Evolutionary conservation across 1,140 invertebrate genomes (phyloP).

Genomic region (Aphis gossypii): DNA sequence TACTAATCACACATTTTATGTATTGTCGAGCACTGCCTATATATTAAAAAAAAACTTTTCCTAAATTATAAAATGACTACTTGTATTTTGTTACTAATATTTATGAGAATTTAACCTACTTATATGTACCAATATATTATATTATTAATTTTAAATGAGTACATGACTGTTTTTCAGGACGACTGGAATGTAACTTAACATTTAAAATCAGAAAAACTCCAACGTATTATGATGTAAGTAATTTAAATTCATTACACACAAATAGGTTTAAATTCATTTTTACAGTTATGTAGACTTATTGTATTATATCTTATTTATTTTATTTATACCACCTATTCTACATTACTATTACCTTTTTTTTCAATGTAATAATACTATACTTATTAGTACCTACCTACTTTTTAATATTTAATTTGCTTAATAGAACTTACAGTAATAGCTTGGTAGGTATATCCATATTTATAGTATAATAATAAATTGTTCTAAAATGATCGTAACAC

Average conservation of each 20-base stretch:
- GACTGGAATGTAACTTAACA: conserved; percentile 44
- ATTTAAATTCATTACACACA: background rate
- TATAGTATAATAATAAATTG: background rate
- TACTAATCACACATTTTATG: background rate
- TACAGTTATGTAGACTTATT: too few relatives aligned
- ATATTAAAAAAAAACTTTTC: background rate
- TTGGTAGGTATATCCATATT: background rate
- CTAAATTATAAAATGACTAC: background rate
- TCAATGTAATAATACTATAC: background rate
- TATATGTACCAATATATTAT: background rate
- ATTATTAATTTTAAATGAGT: background rate
- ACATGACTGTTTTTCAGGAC: conserved; percentile 53
- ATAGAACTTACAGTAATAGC: background rate
- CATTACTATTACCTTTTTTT: too few relatives aligned
- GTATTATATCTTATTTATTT: background rate
- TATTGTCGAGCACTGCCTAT: conserved; percentile 26
- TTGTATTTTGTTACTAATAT: conserved; percentile 34
- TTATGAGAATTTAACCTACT: background rate
- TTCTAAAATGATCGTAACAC: background rate
- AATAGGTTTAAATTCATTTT: too few relatives aligned
- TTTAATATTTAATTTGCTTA: background rate
- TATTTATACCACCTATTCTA: too few relatives aligned
- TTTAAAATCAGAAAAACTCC: background rate
- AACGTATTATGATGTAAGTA: conserved; percentile 56
- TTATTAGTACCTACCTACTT: background rate